Conservation (phyloP, 1,140 invertebrate species). For the Cydia splendana region DNA sequence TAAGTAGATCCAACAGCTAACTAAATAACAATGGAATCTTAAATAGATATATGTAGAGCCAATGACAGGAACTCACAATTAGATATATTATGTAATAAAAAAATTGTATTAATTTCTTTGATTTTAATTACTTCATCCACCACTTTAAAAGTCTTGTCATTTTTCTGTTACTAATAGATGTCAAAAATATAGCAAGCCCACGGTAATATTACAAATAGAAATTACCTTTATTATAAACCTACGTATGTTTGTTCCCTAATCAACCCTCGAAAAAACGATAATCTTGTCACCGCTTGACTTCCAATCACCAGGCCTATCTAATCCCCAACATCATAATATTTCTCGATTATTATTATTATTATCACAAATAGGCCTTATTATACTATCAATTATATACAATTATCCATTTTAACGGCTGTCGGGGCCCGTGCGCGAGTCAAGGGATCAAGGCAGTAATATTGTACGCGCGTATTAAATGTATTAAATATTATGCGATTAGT, state of each 20-base stretch:
- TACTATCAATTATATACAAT: constrained; percentile 33
- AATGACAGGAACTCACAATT: no score
- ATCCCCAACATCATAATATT: constrained; percentile 11
- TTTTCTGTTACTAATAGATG: not conserved
- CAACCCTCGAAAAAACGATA: not conserved
- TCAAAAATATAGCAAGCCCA: no score
- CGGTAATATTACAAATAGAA: not conserved
- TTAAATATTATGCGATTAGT: constrained; percentile 11
- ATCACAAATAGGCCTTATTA: constrained; percentile 25
- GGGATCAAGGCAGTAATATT: constrained; percentile 17
- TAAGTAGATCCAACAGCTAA: no score
- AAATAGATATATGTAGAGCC: no score
- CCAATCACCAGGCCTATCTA: constrained; percentile 1
- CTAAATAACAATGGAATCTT: no score
- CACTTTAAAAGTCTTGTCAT: not conserved
- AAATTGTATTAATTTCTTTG: no score
- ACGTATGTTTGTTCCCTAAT: not conserved
- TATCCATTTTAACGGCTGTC: constrained; percentile 29
- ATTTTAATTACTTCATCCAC: no score
- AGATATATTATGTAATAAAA: no score
- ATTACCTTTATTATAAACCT: no score
- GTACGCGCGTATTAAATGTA: not conserved
- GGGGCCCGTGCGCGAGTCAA: not conserved
- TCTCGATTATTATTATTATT: constrained; percentile 27
- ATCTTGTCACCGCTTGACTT: not conserved